These are phyloP conservation scores for Pollicipes pollicipes DNA, from an alignment of 1,140 invertebrate genomes.

Conservation along the genomic window DNA sequence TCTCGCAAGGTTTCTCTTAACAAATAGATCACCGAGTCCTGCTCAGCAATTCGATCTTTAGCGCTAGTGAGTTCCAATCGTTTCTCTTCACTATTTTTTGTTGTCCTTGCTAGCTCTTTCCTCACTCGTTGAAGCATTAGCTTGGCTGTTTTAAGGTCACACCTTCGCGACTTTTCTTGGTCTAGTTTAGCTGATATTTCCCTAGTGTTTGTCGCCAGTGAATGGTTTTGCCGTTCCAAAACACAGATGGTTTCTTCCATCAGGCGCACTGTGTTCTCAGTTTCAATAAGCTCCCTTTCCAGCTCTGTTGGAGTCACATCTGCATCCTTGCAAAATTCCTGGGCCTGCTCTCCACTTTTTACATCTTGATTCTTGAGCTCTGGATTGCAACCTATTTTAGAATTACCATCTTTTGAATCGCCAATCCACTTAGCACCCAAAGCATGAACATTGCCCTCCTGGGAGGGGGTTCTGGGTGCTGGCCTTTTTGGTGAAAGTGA, in stretches of 20 bases:
- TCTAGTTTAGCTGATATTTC: not conserved
- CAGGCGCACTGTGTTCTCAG: not conserved
- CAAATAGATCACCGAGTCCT: not conserved
- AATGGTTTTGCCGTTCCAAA: not conserved
- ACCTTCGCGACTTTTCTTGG: not conserved
- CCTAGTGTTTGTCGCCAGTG: not conserved
- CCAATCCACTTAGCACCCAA: no score
- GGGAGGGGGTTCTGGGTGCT: no score
- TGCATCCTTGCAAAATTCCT: no score
- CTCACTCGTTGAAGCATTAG: not conserved
- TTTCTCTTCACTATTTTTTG: not conserved
- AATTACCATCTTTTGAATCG: no score
- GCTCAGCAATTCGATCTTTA: not conserved
- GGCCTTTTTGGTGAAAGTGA: not conserved
- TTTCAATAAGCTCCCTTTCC: not conserved
- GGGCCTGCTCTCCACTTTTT: no score
- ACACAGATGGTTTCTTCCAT: not conserved
- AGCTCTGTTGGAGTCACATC: no score
- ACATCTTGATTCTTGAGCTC: no score
- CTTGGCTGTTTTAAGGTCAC: not conserved
- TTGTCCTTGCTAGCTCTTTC: not conserved
- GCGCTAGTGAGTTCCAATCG: not conserved
- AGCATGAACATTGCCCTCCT: no score
- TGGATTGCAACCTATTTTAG: no score
- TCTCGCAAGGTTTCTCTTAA: not conserved